Percentiles rank a stretch among this genome's conserved stretches.
These are phyloP conservation scores for Chrysina gloriosa DNA, from an alignment of 2,888 invertebrate species.

Conservation along the genomic window DNA sequence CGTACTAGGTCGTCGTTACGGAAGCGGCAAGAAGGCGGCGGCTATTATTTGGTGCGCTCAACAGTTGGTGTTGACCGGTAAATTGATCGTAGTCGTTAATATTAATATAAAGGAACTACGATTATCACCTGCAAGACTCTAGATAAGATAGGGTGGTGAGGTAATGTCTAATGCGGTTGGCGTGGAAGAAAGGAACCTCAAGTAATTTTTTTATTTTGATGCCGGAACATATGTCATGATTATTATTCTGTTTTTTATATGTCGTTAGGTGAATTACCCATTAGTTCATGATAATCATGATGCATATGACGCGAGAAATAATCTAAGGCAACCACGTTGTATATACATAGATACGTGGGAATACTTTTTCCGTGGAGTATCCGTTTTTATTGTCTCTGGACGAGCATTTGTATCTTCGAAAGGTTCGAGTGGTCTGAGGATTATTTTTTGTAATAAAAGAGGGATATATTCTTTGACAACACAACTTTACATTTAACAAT, in stretches of 20 bases:
- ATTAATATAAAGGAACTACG: conserved; percentile 23
- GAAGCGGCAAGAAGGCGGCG: neutral
- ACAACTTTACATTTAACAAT: too few species aligned
- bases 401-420: too few species aligned
- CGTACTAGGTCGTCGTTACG: conserved; percentile 7
- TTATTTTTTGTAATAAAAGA: too few species aligned
- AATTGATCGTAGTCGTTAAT: conserved; percentile 43
- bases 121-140: conserved; percentile 37
- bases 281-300: too few species aligned
- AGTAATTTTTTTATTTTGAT: neutral
- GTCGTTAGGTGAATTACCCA: too few species aligned
- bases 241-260: neutral
- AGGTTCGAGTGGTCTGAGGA: too few species aligned
- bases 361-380: too few species aligned
- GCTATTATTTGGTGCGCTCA: conserved; percentile 41
- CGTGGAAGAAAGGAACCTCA: neutral
- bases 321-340: too few species aligned
- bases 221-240: conserved; percentile 21
- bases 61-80: conserved; percentile 59
- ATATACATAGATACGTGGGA: too few species aligned
- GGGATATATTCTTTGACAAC: too few species aligned
- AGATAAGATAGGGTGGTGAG: conserved; percentile 22
- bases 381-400: too few species aligned
- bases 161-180: neutral
- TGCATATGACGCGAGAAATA: too few species aligned